Base-by-base conservation (phyloP, 2,113 vertebrate species). In the Ptyas mucosa region DNA sequence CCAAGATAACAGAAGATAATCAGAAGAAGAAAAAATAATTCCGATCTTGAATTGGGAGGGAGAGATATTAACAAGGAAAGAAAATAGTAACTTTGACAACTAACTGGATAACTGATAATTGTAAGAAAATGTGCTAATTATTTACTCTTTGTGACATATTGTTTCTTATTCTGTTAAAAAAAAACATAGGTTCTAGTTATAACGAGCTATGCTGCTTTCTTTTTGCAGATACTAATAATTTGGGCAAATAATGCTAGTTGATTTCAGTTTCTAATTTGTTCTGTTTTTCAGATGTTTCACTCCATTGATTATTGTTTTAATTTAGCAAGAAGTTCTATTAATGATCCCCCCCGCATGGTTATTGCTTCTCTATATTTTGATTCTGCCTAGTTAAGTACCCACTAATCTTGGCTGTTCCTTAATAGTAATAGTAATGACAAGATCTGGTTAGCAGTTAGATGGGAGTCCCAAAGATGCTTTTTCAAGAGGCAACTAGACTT, bases 121-220 rank as follows among this genome's bases (percentile, higher is more conserved):
- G 91, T 64, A 85, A 94, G 58, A 49, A 85, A 91, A 94, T 29
- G 39, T 96, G 64, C 18, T 91, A 94, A 58, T 87, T 93, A 87
- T 92, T 81, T 85, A 86, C 20, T 64, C 89, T 94, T 12, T 0
- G 54, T 94, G 69, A 94, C 39, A 94, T 94, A 58, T 89, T 54
- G 93, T 94, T 96, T 94, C 91, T 85, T 94, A 93, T 95, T 91
- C n/a, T 55, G 88, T 93, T 87, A 7, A 24, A 96, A 96, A 95
- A 90, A 64, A 49, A 90, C 3, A 85, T 95, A 92, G 93, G 39
- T 23, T 91, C 46, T 92, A 90, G 91, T 96, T 92, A 94, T 92
- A 52, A 24, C 87, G 90, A 92, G 34, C 18, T 94, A 39, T 43
- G 92, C 86, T 5, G 91, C 93, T 94, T 95, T 94, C 91, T 94